Evolutionary conservation across 2,797 vertebrate species (phyloP).

Genomic region (Kryptolebias ocellatus): DNA sequence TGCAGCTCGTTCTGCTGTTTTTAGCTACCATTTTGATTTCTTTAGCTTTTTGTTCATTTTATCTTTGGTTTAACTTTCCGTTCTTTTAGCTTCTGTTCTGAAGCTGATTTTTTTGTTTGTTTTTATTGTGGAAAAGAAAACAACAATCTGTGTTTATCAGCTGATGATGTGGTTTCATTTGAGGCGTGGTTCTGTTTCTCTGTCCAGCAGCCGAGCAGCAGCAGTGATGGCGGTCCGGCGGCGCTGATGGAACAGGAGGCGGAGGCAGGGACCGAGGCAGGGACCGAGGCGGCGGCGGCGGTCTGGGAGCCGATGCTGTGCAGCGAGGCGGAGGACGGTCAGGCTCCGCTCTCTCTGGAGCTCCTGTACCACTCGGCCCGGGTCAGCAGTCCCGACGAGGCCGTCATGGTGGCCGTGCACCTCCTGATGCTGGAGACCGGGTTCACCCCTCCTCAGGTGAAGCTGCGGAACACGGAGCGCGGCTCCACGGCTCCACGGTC

Average conservation of each 20-base stretch:
- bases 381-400: conserved; percentile 80
- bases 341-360: conserved; percentile 89
- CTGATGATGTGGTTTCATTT: not conserved
- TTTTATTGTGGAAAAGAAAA: too few species aligned
- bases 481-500: too few species aligned
- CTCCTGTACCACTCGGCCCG: conserved; percentile 84
- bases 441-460: conserved; percentile 88
- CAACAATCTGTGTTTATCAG: too few species aligned
- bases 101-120: too few species aligned
- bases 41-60: too few species aligned
- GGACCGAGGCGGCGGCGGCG: conserved; percentile 39
- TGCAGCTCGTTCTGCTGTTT: too few species aligned
- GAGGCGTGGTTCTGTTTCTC: not conserved
- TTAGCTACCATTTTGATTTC: too few species aligned
- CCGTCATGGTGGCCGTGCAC: conserved; percentile 85
- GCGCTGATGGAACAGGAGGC: too few species aligned
- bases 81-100: too few species aligned
- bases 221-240: conserved; percentile 30
- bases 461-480: not conserved
- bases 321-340: conserved; percentile 86
- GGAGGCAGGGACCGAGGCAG: too few species aligned
- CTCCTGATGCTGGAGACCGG: conserved; percentile 94
- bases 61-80: too few species aligned
- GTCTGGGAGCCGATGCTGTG: conserved; percentile 91
- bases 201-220: conserved; percentile 71